Base-by-base conservation (phyloP, 2,113 vertebrate genomes). In the Scytalopus superciliaris region DNA sequence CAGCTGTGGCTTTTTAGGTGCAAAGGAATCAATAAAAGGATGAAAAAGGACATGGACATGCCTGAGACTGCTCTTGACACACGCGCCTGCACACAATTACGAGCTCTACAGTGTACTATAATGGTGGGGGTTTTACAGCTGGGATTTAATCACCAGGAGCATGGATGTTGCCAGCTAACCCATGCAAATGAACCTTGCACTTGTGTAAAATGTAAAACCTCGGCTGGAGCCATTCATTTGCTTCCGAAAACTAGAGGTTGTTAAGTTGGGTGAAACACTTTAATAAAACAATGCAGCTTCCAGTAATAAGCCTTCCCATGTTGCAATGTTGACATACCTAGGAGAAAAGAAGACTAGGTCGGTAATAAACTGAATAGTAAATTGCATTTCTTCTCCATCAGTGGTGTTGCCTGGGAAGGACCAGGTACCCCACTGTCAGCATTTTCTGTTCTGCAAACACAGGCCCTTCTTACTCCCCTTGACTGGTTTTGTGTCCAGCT, bases 1-100 rank as follows among this genome's bases (percentile, higher is more conserved):
- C 77, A 97, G 93, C 96, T 94, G 90, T 84, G 93, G 93, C 88
- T 96, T 96, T 97, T 96, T 96, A 93, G 91, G 86, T 94, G 96
- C 70, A 5, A 72, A 96, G 55, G 77, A 93, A 96, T 95, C 96
- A 93, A 92, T 96, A 91, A 89, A 96, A 85, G 75, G 85, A 85
- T 97, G 84, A 94, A 93, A 77, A 97, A 63, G 70, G 70, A 82
- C 66, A 16, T 8, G 92, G 82, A 83, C 22, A 14, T 90, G 53
- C 55, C 90, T 78, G 42, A 76, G 67, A 60, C 77, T 92, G 84
- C 86, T 94, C 80, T 72, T 95, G 94, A 89, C 80, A 78, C 35
- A 10, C 0, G 2, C 89, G 47, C 21, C 40, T 5, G 3, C 88
- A 63, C 67, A 78, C 78, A 80, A 63, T 84, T 80, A 76, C 0